Evolutionary conservation across 2,797 vertebrate genomes (phyloP).

Genomic region (Phoeniculus purpureus): DNA sequence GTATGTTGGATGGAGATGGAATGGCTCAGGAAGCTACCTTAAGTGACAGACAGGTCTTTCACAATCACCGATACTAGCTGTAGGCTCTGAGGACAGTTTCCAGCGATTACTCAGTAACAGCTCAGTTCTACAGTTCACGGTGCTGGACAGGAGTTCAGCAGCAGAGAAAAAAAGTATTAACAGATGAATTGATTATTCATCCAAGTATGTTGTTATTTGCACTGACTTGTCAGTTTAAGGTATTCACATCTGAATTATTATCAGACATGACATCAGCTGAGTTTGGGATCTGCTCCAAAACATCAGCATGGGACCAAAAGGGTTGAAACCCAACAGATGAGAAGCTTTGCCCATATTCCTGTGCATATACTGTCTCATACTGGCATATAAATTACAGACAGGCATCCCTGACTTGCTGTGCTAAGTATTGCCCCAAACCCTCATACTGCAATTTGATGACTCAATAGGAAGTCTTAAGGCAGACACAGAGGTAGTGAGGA

Average conservation of each 20-base stretch:
- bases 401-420: neutral
- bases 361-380: neutral
- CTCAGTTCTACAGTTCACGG: neutral
- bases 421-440: constrained; percentile 12
- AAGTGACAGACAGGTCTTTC: neutral
- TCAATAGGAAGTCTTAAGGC: neutral
- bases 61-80: neutral
- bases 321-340: neutral
- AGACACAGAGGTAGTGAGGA: neutral
- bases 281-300: neutral
- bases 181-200: neutral
- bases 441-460: constrained; percentile 7
- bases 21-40: neutral
- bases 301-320: neutral
- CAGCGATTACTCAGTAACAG: neutral
- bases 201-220: neutral
- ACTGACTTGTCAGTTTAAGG: neutral
- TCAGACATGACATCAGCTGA: neutral
- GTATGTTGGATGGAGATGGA: neutral
- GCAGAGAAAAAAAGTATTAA: neutral
- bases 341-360: neutral
- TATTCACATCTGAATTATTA: neutral
- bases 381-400: neutral
- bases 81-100: neutral
- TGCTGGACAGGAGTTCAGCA: neutral